A percentile compares a stretch with the other conserved stretches of the same genome.
Evolutionary conservation across 2,888 invertebrate species (phyloP).

Genomic region (Drepanosiphum platanoidis): DNA sequence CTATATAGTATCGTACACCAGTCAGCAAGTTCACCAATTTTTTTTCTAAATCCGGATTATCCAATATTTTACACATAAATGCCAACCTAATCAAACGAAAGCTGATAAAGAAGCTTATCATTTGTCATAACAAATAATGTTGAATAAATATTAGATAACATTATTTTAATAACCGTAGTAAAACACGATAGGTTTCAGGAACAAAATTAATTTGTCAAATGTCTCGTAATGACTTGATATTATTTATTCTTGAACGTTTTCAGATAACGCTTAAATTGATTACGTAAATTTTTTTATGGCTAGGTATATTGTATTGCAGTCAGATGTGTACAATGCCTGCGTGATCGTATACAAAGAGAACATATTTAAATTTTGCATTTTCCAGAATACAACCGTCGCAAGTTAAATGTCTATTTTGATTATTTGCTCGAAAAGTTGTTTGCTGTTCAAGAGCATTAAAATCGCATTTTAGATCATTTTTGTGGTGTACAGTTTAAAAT

Average conservation of each 20-base stretch:
- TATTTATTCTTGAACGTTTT: slow-evolving; percentile 6
- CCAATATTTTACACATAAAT: not conserved
- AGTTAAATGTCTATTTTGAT: slow-evolving; percentile 1
- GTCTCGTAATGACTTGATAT: not conserved
- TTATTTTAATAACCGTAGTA: slow-evolving; percentile 7
- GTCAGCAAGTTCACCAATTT: too few relatives aligned
- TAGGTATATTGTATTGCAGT: not conserved
- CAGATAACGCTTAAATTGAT: not conserved
- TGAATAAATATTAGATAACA: slow-evolving; percentile 42
- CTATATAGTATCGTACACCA: too few relatives aligned
- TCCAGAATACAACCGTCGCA: not conserved
- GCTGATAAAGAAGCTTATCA: slow-evolving; percentile 43
- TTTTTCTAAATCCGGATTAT: not conserved
- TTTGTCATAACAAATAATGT: slow-evolving; percentile 13
- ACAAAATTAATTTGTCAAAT: not conserved
- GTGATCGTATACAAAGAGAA: not conserved
- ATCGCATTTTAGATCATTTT: too few relatives aligned
- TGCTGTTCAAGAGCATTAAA: not conserved
- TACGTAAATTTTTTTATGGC: slow-evolving; percentile 17
- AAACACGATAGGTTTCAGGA: not conserved
- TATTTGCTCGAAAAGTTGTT: not conserved
- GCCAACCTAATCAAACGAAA: not conserved
- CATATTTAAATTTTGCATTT: not conserved
- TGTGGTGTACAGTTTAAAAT: not conserved
- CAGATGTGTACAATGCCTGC: not conserved